phyloP scores from a whole-genome alignment of 2,888 invertebrate species.

The Drosophila demipolita region DNA sequence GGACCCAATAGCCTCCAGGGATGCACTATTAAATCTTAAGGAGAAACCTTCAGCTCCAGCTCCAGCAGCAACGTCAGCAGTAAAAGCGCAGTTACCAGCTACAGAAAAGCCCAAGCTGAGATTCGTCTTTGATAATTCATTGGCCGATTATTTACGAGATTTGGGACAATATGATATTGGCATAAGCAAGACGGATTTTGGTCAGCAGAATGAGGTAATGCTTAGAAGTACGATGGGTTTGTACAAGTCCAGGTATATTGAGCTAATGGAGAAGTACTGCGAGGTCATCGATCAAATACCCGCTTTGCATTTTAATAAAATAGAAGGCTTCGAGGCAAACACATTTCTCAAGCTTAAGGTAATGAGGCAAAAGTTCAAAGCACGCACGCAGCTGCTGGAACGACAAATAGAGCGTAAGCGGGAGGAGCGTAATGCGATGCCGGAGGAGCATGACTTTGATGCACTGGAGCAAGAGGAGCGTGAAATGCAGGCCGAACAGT shows the following conservation, averaged over 20 bases:
- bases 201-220: slow-evolving; percentile 60
- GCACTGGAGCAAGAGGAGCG: slow-evolving; percentile 75
- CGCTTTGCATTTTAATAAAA: slow-evolving; percentile 87
- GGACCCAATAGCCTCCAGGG: neutral
- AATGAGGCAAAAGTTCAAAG: slow-evolving; percentile 87
- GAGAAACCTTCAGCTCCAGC: neutral
- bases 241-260: slow-evolving; percentile 86
- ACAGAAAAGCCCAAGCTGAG: slow-evolving; percentile 61
- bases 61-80: neutral
- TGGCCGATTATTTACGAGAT: slow-evolving; percentile 74
- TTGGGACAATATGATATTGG: slow-evolving; percentile 74
- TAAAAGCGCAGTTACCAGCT: neutral
- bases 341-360: slow-evolving; percentile 87
- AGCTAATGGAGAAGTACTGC: slow-evolving; percentile 88
- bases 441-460: slow-evolving; percentile 55
- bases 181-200: slow-evolving; percentile 55
- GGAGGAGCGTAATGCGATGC: slow-evolving; percentile 51
- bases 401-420: slow-evolving; percentile 74
- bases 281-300: slow-evolving; percentile 88
- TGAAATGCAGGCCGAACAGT: slow-evolving; percentile 66
- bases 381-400: slow-evolving; percentile 85
- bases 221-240: slow-evolving; percentile 69
- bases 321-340: slow-evolving; percentile 87
- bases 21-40: neutral
- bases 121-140: slow-evolving; percentile 78